Conservation (phyloP, 2,888 invertebrate genomes). For the Smittia aterrima region DNA sequence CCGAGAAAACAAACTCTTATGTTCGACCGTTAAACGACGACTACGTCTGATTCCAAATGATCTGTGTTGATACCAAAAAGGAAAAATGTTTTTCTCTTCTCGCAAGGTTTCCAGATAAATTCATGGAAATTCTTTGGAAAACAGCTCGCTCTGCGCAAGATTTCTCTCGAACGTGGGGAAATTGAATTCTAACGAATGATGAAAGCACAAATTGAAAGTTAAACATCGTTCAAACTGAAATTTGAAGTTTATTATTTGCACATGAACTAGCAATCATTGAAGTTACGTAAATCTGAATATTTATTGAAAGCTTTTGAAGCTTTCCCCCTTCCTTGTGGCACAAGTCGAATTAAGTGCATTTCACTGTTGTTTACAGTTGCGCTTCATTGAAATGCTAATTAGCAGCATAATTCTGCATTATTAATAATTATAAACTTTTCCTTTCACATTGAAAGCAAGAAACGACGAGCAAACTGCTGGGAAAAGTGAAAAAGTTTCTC, state of each 20-base stretch:
- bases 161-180: no score
- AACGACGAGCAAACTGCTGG: not conserved
- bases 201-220: no score
- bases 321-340: no score
- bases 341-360: no score
- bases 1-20: not conserved
- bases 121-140: not conserved
- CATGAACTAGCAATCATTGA: no score
- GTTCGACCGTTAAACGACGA: not conserved
- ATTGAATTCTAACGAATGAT: no score
- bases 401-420: slow-evolving; percentile 18
- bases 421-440: slow-evolving; percentile 34
- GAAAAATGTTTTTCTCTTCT: not conserved
- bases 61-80: not conserved
- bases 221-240: no score
- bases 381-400: slow-evolving; percentile 19
- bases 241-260: no score
- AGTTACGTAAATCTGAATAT: no score
- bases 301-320: no score
- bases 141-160: no score
- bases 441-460: not conserved
- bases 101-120: not conserved
- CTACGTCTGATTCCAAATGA: not conserved
- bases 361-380: not conserved
- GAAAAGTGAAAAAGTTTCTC: not conserved